phyloP scores from a whole-genome alignment of 2,888 invertebrate species.

The Drosophila atripex region DNA sequence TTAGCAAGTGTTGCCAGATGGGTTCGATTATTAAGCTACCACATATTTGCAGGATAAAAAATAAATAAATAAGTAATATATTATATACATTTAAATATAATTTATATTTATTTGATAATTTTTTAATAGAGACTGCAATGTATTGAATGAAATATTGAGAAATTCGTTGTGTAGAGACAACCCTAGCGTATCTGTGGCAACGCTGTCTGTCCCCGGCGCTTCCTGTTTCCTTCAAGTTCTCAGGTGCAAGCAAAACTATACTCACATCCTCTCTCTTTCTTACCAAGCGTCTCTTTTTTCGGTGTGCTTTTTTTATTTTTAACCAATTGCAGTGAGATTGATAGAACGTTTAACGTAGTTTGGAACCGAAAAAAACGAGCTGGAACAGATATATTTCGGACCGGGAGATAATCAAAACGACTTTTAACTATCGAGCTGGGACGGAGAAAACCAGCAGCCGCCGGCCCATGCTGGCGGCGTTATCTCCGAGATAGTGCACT shows the following conservation, averaged over 20 bases:
- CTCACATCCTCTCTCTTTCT: background rate
- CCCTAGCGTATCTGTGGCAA: background rate
- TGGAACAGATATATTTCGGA: background rate
- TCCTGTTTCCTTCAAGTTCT: slow-evolving; percentile 2
- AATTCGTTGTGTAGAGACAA: background rate
- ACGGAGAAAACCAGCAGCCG: slow-evolving; percentile 18
- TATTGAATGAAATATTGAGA: background rate
- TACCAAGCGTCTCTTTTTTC: background rate
- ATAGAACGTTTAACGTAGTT: background rate
- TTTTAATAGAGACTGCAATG: background rate
- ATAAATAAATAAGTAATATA: too few species aligned
- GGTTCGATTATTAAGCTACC: background rate
- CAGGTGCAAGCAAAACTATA: slow-evolving; percentile 2
- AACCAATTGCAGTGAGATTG: background rate
- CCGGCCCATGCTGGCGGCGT: slow-evolving; percentile 41
- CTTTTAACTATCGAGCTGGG: slow-evolving; percentile 20
- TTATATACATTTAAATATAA: too few species aligned
- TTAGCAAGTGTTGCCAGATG: background rate
- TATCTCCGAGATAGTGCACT: slow-evolving; percentile 1
- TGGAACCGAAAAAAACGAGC: background rate
- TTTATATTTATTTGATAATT: background rate
- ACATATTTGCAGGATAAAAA: background rate
- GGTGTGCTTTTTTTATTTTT: background rate
- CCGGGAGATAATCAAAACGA: slow-evolving; percentile 1
- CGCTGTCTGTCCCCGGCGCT: background rate